phyloP scores from a whole-genome alignment of 2,797 vertebrate species.

The Cheirogaleus major region DNA sequence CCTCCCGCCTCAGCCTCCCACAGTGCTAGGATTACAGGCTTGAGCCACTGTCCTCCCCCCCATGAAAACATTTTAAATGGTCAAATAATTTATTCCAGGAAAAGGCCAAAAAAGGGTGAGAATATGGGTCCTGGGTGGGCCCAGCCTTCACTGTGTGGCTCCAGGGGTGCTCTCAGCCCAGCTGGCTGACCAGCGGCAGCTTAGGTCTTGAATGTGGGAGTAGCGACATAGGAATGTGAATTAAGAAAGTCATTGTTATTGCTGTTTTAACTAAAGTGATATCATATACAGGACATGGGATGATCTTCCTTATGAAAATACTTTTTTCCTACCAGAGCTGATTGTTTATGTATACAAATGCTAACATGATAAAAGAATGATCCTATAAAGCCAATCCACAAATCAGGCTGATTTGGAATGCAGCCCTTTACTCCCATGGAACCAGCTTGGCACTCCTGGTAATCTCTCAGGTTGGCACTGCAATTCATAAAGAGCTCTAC shows the following conservation, averaged over 20 bases:
- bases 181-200: not conserved
- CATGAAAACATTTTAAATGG: not conserved
- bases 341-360: not conserved
- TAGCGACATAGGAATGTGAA: not conserved
- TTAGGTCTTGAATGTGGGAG: not conserved
- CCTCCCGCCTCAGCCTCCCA: too few species aligned
- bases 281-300: not conserved
- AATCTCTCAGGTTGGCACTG: not conserved
- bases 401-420: not conserved
- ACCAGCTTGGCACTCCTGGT: too few species aligned
- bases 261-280: not conserved
- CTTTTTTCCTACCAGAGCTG: not conserved
- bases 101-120: not conserved
- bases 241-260: not conserved
- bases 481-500: not conserved
- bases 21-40: too few species aligned
- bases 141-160: not conserved
- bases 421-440: not conserved
- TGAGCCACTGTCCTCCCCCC: too few species aligned
- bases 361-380: not conserved
- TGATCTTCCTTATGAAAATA: not conserved
- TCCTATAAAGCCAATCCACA: not conserved
- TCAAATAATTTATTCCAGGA: not conserved
- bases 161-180: not conserved
- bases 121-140: not conserved